Evolutionary conservation across 2,113 vertebrate species (phyloP), one percentile per base, ranked within the genome.

Genomic region (Ornithorhynchus anatinus): DNA sequence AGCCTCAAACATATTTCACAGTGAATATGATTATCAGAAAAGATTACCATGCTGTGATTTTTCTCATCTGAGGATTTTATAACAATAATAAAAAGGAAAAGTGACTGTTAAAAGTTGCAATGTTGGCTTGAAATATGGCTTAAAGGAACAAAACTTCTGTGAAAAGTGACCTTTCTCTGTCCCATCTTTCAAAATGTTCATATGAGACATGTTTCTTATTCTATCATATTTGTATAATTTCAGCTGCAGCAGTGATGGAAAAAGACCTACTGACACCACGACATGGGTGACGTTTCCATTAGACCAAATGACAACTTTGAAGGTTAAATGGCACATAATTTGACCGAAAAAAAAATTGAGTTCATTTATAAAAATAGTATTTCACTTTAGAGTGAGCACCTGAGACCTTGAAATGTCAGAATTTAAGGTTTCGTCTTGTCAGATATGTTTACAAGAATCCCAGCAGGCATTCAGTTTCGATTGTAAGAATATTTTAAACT

Each of bases 271-370:
- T 2, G 14, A 84, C 69, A 23, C 59, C 57, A 39, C 22, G 66
- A 31, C 11, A 27, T 5, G 33, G 2, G 4, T 68, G 38, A 48
- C n/a, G 69, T 78, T 78, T 80, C 19, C 33, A 31, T 74, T 17
- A 75, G 17, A 72, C 69, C 1, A 35, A 25, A 10, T 79, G 32
- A 43, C 6, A 64, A 6, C 15, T 68, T 77, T 75, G 59, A 62
- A 44, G 53, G 20, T 39, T 65, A 79, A 77, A 67, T 73, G 47
- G 68, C n/a, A 73, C 1, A 22, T 38, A 4, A 75, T 53, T n/a
- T 48, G 71, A 66, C 20, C 0, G 39, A 1, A 25, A 57, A 36
- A 32, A 69, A 75, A 20, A 11, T 0, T 15, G 10, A 56, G 1
- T 4, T 1, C 11, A 36, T 51, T 20, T 38, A 53, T 2, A 65